A percentile compares a stretch with the other conserved stretches of the same genome.
These are phyloP conservation scores for Eristalis arbustorum DNA, from an alignment of 2,888 invertebrate species.

Conservation along the genomic window DNA sequence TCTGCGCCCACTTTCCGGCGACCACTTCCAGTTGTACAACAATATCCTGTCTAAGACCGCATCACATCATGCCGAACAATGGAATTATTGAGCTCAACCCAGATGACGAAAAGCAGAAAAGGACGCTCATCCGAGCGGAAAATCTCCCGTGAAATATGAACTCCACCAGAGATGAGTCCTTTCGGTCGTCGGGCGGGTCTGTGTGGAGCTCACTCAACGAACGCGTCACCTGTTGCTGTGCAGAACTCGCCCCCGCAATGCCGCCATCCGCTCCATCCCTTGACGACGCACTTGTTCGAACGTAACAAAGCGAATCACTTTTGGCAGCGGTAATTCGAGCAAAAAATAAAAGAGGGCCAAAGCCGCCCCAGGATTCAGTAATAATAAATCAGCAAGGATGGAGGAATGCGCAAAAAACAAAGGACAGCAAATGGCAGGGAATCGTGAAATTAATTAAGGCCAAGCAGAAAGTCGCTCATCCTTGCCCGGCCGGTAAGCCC, in stretches of 20 bases:
- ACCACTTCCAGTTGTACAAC: not conserved
- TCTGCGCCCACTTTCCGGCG: not conserved
- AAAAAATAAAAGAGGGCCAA: not conserved
- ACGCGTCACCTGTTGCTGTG: conserved; percentile 21
- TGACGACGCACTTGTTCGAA: conserved; percentile 11
- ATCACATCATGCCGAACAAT: conserved; percentile 7
- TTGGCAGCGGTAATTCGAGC: conserved; percentile 9
- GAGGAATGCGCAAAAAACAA: not conserved
- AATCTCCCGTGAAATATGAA: conserved; percentile 36
- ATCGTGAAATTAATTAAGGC: conserved; percentile 40
- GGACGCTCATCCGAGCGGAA: conserved; percentile 3
- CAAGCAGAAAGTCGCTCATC: conserved; percentile 30
- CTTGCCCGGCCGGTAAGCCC: conserved; percentile 14
- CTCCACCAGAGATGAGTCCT: not conserved
- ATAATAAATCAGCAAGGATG: not conserved
- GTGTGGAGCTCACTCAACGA: no score
- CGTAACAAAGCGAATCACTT: conserved; percentile 29
- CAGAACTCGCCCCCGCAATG: not conserved
- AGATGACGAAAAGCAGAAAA: not conserved
- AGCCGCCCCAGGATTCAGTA: not conserved
- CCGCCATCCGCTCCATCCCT: conserved; percentile 14
- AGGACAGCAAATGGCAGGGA: not conserved
- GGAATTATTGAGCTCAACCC: conserved; percentile 14
- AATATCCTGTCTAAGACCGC: not conserved
- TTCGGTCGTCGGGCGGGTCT: not conserved